These are phyloP conservation scores for Ips nitidus DNA, from an alignment of 1,140 invertebrate species.

Conservation along the genomic window DNA sequence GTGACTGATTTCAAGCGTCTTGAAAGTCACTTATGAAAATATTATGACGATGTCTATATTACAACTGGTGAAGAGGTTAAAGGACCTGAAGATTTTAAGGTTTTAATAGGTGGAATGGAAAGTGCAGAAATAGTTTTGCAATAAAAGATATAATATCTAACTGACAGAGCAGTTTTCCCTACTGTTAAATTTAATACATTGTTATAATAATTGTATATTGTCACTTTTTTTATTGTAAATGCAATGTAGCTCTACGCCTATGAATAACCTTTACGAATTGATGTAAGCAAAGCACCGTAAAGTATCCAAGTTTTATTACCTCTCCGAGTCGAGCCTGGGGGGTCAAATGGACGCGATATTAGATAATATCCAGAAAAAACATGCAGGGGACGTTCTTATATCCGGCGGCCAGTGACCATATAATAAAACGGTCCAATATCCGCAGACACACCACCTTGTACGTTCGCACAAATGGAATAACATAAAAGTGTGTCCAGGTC, in stretches of 20 bases:
- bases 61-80: no score
- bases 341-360: slow-evolving; percentile 23
- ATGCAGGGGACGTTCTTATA: slow-evolving; percentile 29
- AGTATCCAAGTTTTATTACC: slow-evolving; percentile 16
- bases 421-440: slow-evolving; percentile 36
- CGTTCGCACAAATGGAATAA: slow-evolving; percentile 34
- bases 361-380: slow-evolving; percentile 37
- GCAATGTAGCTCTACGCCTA: neutral
- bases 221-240: no score
- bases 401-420: slow-evolving; percentile 33
- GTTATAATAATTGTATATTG: no score
- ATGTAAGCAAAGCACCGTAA: slow-evolving; percentile 1
- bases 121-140: no score
- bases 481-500: slow-evolving; percentile 35
- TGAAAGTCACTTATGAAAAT: no score
- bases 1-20: no score
- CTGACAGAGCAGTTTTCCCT: no score
- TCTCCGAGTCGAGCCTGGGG: slow-evolving; percentile 11
- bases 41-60: no score
- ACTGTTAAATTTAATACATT: no score
- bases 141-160: no score
- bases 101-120: no score
- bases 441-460: slow-evolving; percentile 32
- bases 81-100: no score
- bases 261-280: neutral